These are phyloP conservation scores for Phania funesta DNA, from an alignment of 2,888 invertebrate species.

Conservation along the genomic window DNA sequence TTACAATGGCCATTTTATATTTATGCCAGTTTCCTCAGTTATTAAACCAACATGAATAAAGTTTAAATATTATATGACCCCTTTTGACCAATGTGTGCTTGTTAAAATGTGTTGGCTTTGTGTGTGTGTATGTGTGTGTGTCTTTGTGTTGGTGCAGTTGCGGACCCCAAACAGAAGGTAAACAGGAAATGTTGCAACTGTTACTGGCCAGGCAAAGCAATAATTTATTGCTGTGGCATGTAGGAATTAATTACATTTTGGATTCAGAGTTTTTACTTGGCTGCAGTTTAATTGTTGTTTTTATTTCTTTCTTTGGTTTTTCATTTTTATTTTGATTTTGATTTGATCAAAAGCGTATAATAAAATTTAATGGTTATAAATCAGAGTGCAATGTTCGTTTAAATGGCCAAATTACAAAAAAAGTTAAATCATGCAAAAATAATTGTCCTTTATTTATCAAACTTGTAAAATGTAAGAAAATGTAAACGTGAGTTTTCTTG, in stretches of 20 bases:
- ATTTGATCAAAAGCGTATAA: background rate
- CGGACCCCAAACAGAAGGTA: conserved; percentile 50
- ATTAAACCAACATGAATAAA: conserved; percentile 18
- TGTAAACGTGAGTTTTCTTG: too few relatives aligned
- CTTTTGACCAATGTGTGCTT: background rate
- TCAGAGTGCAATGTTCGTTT: background rate
- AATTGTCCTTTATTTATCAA: too few relatives aligned
- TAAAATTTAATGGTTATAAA: background rate
- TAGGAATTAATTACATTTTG: conserved; percentile 62
- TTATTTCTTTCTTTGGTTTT: background rate
- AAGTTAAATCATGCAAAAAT: background rate
- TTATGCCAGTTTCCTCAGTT: conserved; percentile 50
- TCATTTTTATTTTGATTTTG: background rate
- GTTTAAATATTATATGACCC: conserved; percentile 36
- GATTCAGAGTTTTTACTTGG: conserved; percentile 17
- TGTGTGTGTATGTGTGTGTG: background rate
- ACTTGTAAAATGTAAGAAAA: too few relatives aligned
- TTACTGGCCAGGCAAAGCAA: conserved; percentile 59
- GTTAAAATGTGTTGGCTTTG: background rate
- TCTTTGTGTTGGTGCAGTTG: background rate
- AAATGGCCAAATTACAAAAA: background rate
- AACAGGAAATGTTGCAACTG: conserved; percentile 64
- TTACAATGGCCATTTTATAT: conserved; percentile 47
- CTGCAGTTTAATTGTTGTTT: conserved; percentile 1
- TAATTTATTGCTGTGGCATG: conserved; percentile 65